phyloP scores from a whole-genome alignment of 2,797 vertebrate genomes.

The Hydrocynus forskahlii region DNA sequence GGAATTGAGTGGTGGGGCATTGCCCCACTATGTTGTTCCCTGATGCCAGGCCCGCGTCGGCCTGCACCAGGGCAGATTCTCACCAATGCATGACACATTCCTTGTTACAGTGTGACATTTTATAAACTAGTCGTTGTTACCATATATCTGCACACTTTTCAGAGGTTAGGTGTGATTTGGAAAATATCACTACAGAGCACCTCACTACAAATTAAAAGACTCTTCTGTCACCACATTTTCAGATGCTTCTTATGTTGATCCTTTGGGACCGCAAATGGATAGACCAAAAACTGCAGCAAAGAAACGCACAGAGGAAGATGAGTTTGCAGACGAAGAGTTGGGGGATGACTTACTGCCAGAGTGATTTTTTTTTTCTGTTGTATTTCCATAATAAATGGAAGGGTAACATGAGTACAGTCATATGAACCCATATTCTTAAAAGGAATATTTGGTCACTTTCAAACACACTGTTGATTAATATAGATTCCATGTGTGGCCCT shows the following conservation, averaged over 20 bases:
- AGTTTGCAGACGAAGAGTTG: conserved; percentile 93
- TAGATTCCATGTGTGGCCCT: not conserved
- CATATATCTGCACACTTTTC: conserved; percentile 20
- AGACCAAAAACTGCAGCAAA: conserved; percentile 93
- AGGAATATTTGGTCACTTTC: no score
- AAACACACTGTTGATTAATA: not conserved
- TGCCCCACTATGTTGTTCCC: no score
- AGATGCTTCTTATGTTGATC: conserved; percentile 94
- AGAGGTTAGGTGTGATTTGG: conserved; percentile 1
- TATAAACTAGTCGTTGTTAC: conserved; percentile 15
- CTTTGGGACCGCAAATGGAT: conserved; percentile 91
- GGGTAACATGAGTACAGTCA: not conserved
- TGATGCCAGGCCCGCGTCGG: no score
- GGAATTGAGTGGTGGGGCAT: no score
- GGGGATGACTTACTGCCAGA: conserved; percentile 95
- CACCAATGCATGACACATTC: conserved; percentile 27
- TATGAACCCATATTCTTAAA: not conserved
- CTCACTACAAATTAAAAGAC: not conserved
- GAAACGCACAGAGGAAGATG: conserved; percentile 87
- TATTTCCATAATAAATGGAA: not conserved
- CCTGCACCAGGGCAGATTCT: not conserved
- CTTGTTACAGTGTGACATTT: conserved; percentile 24
- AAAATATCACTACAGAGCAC: not conserved
- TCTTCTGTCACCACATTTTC: conserved; percentile 26
- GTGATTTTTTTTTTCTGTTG: conserved; percentile 60